Conservation (phyloP, 2,797 vertebrate species). For the Neoniphon sammara region DNA sequence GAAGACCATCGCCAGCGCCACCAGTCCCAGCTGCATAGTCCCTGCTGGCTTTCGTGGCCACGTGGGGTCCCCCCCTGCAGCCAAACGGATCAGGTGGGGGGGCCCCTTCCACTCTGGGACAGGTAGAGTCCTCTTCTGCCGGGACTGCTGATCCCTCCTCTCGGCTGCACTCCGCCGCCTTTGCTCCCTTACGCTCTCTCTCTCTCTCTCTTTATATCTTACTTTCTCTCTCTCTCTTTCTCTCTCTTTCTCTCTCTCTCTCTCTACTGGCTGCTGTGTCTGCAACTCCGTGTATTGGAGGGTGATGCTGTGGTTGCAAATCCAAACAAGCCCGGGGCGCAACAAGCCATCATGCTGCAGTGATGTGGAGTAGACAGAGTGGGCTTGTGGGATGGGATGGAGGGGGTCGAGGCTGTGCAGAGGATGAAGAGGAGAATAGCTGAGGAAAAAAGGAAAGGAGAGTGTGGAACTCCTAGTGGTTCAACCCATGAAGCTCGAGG, state of each 20-base stretch:
- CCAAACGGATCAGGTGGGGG: constrained; percentile 82
- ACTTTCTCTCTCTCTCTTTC: constrained; percentile 11
- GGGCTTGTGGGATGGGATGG: constrained; percentile 41
- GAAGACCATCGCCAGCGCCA: constrained; percentile 90
- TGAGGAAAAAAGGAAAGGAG: constrained; percentile 64
- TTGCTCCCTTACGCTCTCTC: constrained; percentile 37
- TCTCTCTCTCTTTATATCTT: constrained; percentile 20
- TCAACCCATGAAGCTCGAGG: constrained; percentile 84
- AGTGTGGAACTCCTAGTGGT: constrained; percentile 73
- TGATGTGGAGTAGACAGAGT: constrained; percentile 52
- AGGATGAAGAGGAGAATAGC: constrained; percentile 57
- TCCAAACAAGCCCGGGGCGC: constrained; percentile 81
- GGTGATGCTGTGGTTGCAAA: constrained; percentile 80
- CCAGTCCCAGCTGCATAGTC: constrained; percentile 99
- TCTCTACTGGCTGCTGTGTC: constrained; percentile 69
- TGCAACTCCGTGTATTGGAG: constrained; percentile 61
- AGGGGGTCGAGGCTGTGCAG: constrained; percentile 29
- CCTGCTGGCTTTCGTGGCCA: constrained; percentile 85
- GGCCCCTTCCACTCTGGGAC: constrained; percentile 75
- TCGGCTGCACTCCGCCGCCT: constrained; percentile 32
- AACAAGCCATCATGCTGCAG: constrained; percentile 75
- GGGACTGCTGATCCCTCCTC: constrained; percentile 73
- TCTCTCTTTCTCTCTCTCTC: constrained; percentile 52
- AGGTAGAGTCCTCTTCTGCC: constrained; percentile 74
- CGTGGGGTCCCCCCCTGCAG: constrained; percentile 84